These are phyloP conservation scores for Delphinus delphis DNA, from an alignment of 2,113 vertebrate genomes.

Conservation along the genomic window DNA sequence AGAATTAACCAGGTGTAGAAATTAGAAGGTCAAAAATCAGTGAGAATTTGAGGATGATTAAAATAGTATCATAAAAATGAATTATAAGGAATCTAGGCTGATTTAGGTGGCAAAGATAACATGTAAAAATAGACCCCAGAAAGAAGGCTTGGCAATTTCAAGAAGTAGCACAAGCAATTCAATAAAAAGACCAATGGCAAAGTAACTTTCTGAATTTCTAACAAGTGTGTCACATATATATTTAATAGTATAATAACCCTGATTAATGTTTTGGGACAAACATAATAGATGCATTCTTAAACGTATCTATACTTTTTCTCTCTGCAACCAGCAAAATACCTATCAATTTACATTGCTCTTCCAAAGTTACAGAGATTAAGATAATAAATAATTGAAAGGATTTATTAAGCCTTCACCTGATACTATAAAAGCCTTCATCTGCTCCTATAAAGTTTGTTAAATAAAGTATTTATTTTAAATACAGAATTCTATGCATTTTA, in stretches of 20 bases:
- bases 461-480: slow-evolving; percentile 61
- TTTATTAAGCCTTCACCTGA: slow-evolving; percentile 41
- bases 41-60: not conserved
- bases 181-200: not conserved
- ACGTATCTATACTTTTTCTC: not conserved
- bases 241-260: not conserved
- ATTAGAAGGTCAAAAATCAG: not conserved
- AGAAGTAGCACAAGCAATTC: not conserved
- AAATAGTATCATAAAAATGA: not conserved
- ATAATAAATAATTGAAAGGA: slow-evolving; percentile 43
- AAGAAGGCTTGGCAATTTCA: not conserved
- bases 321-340: not conserved
- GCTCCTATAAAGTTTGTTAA: slow-evolving; percentile 12
- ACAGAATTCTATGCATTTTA: slow-evolving; percentile 32
- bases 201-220: not conserved
- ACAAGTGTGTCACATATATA: not conserved
- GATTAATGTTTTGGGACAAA: not conserved
- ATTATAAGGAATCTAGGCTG: not conserved
- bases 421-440: not conserved
- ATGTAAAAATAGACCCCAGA: not conserved
- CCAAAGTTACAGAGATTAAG: slow-evolving; percentile 18
- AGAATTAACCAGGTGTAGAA: not conserved
- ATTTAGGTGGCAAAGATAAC: not conserved
- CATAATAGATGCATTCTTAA: not conserved
- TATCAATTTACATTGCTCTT: not conserved